Evolutionary conservation across 2,113 vertebrate species (phyloP).

Genomic region (Camelus dromedarius): DNA sequence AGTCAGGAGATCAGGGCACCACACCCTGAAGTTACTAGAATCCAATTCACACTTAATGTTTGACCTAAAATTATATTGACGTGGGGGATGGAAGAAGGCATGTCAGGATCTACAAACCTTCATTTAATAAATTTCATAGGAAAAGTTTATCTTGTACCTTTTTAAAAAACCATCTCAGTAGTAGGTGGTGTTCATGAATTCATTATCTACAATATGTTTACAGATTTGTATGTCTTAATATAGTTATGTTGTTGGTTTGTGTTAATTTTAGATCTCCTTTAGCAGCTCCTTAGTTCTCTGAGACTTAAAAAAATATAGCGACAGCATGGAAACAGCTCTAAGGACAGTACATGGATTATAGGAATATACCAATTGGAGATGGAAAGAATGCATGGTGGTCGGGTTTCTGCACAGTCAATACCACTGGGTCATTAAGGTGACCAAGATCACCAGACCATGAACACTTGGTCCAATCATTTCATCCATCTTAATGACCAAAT

Average conservation of each 20-base stretch:
- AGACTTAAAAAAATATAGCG: neutral
- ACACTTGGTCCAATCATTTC: conserved; percentile 65
- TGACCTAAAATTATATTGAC: conserved; percentile 22
- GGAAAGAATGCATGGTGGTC: neutral
- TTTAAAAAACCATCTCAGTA: conserved; percentile 24
- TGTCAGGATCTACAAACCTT: conserved; percentile 7
- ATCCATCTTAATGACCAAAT: conserved; percentile 78
- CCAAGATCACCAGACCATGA: conserved; percentile 71
- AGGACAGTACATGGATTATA: conserved; percentile 5
- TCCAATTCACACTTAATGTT: conserved; percentile 52
- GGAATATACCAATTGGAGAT: conserved; percentile 8
- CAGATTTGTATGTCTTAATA: conserved; percentile 62
- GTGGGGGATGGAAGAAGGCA: neutral
- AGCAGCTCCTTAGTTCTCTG: conserved; percentile 33
- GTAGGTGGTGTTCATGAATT: conserved; percentile 65
- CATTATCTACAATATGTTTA: conserved; percentile 72
- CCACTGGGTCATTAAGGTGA: conserved; percentile 64
- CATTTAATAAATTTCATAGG: conserved; percentile 60
- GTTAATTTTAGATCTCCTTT: conserved; percentile 63
- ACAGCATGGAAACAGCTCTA: conserved; percentile 27
- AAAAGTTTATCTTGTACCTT: conserved; percentile 44
- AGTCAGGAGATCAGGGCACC: neutral
- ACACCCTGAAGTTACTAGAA: neutral
- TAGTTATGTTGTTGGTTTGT: conserved; percentile 50
- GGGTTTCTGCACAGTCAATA: conserved; percentile 57